These are phyloP conservation scores for Ganaspis sp. DNA, from an alignment of 1,140 invertebrate genomes.

Conservation along the genomic window DNA sequence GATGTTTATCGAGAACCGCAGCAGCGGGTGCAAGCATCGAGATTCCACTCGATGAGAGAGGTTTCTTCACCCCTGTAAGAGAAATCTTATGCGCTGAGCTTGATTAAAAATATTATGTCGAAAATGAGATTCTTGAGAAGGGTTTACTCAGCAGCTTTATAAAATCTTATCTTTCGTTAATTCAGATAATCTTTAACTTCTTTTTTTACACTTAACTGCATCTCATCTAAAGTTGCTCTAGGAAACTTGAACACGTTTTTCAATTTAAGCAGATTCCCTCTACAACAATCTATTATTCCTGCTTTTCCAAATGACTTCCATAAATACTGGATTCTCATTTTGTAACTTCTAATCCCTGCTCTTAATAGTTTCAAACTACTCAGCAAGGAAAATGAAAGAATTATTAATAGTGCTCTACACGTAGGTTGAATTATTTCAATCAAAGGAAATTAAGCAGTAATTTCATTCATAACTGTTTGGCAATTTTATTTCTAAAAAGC, in stretches of 20 bases:
- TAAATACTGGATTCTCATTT: no score
- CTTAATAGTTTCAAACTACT: no score
- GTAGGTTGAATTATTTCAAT: no score
- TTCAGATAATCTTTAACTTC: not conserved
- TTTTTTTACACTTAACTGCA: not conserved
- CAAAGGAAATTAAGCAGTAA: no score
- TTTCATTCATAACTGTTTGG: no score
- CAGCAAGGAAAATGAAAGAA: no score
- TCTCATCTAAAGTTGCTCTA: not conserved
- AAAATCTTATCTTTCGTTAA: not conserved
- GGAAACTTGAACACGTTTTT: not conserved
- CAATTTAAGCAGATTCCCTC: not conserved
- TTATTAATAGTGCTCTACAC: no score
- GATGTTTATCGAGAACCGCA: constrained; percentile 60
- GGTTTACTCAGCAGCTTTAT: constrained; percentile 40
- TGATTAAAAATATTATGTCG: constrained; percentile 58
- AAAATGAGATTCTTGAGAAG: constrained; percentile 47
- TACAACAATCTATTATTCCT: no score
- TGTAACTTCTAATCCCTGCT: no score
- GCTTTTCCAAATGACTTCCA: no score
- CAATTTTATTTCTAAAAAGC: not conserved
- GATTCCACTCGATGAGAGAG: constrained; percentile 17
- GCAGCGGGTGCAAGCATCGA: constrained; percentile 31
- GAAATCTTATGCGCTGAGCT: constrained; percentile 57
- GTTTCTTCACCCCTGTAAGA: constrained; percentile 34